phyloP scores from a whole-genome alignment of 2,888 invertebrate species.

The Acrocyrtus sp. region DNA sequence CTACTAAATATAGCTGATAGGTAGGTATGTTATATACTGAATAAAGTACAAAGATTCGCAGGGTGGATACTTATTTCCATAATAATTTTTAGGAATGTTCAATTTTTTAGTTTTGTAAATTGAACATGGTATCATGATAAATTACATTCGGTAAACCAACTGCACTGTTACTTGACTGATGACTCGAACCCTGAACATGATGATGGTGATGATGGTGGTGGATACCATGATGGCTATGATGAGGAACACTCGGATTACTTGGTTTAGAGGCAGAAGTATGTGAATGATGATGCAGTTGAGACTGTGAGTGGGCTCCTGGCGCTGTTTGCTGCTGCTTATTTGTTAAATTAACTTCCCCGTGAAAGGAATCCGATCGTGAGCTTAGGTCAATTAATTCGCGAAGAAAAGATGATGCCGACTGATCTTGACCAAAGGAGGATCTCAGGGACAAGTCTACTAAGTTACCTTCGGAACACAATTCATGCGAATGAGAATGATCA shows the following conservation, averaged over 20 bases:
- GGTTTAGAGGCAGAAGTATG: too few relatives aligned
- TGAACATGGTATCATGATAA: conserved; percentile 60
- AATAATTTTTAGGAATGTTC: too few relatives aligned
- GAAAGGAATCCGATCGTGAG: conserved; percentile 57
- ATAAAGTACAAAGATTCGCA: conserved; percentile 26
- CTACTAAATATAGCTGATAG: not conserved
- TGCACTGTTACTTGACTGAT: conserved; percentile 4
- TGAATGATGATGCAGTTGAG: conserved; percentile 22
- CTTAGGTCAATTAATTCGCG: conserved; percentile 60
- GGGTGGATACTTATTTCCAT: not conserved
- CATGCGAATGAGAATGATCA: conserved; percentile 53
- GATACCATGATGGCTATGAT: conserved; percentile 9
- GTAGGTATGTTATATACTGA: conserved; percentile 10
- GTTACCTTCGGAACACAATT: conserved; percentile 58
- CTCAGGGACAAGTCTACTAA: conserved; percentile 58
- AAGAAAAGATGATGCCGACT: conserved; percentile 59
- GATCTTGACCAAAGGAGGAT: conserved; percentile 59
- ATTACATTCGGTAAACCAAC: conserved; percentile 53
- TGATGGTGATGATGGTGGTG: conserved; percentile 36
- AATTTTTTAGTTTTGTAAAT: conserved; percentile 52
- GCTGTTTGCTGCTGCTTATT: conserved; percentile 47
- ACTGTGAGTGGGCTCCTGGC: not conserved
- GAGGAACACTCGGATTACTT: conserved; percentile 8
- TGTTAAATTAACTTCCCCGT: conserved; percentile 60
- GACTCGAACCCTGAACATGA: conserved; percentile 24